phyloP scores from a whole-genome alignment of 2,113 vertebrate genomes.

The Brachypteracias leptosomus region DNA sequence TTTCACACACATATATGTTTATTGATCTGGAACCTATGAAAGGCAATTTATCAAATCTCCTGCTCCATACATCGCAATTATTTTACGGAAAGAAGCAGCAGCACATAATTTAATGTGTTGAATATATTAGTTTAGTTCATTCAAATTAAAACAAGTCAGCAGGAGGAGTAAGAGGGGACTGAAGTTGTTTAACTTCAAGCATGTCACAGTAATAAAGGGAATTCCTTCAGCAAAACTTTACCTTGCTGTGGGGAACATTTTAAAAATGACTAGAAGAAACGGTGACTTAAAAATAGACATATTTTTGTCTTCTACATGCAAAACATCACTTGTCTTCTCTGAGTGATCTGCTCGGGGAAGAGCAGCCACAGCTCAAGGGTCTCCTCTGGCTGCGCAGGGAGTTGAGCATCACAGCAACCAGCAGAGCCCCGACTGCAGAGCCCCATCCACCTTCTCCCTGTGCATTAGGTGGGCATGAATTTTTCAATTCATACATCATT shows the following conservation, averaged over 20 bases:
- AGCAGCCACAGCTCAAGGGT: no score
- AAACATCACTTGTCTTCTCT: not conserved
- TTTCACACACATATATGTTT: not conserved
- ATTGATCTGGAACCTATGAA: not conserved
- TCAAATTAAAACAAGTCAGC: not conserved
- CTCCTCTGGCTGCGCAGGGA: not conserved
- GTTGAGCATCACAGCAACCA: not conserved
- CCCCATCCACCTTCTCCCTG: not conserved
- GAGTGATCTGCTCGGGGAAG: not conserved
- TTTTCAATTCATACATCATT: slow-evolving; percentile 9
- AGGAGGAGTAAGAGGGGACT: not conserved
- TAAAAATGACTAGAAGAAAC: rapidly evolving
- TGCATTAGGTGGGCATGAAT: not conserved
- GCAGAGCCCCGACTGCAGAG: not conserved
- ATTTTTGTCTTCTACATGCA: rapidly evolving
- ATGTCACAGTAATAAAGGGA: rapidly evolving
- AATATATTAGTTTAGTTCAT: not conserved
- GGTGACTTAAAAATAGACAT: rapidly evolving
- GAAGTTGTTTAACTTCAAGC: not conserved
- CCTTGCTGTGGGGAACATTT: not conserved
- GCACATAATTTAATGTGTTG: not conserved
- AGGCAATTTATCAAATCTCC: not conserved
- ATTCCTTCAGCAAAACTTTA: not conserved
- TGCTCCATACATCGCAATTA: not conserved
- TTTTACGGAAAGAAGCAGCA: not conserved